Percentiles rank a stretch among this genome's conserved stretches.
phyloP scores from a whole-genome alignment of 2,888 invertebrate species.

The Slavum lentiscoides region DNA sequence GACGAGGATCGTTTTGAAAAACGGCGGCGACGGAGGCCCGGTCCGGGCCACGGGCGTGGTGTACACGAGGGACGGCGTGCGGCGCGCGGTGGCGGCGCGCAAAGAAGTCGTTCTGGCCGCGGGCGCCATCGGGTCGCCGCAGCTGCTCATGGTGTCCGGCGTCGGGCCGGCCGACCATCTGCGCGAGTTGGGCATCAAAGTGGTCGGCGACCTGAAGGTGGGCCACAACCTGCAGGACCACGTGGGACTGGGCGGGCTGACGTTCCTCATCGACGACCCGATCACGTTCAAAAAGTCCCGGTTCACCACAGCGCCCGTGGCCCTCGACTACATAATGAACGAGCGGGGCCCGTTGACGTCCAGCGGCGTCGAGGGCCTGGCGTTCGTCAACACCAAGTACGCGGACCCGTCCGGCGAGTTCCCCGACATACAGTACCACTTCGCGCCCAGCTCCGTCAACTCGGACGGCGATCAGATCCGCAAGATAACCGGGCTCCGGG shows the following conservation, averaged over 20 bases:
- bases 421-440: constrained; percentile 87
- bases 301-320: constrained; percentile 76
- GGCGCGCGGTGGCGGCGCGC: constrained; percentile 71
- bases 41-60: constrained; percentile 75
- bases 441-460: constrained; percentile 80
- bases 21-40: neutral
- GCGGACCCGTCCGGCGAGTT: constrained; percentile 76
- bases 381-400: constrained; percentile 84
- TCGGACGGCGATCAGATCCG: constrained; percentile 81
- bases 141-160: constrained; percentile 88
- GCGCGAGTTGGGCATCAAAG: constrained; percentile 71
- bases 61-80: constrained; percentile 70
- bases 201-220: constrained; percentile 71
- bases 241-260: constrained; percentile 81
- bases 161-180: constrained; percentile 80
- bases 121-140: constrained; percentile 86
- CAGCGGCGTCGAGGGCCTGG: constrained; percentile 83
- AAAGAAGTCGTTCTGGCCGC: constrained; percentile 83
- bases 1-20: constrained; percentile 63
- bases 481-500: constrained; percentile 74
- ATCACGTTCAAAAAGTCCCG: constrained; percentile 76
- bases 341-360: constrained; percentile 83
- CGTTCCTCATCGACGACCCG: constrained; percentile 80
- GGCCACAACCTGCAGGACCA: constrained; percentile 87
- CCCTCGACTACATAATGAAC: constrained; percentile 78